Conservation (phyloP, 1,140 invertebrate genomes). For the Trichomalopsis sarcophagae region DNA sequence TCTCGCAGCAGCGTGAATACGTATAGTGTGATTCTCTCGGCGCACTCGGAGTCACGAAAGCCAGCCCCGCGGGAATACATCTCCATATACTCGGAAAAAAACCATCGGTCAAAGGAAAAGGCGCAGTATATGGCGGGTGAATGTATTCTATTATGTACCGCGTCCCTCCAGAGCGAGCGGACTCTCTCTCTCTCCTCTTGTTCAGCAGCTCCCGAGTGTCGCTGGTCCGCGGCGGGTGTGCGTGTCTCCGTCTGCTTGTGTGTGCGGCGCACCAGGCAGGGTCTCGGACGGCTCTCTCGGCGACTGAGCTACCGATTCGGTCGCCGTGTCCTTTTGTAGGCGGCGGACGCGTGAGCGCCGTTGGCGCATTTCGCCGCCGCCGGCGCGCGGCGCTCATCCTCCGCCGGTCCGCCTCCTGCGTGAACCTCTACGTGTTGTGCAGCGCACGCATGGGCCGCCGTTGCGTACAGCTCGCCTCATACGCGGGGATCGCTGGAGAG, state of each 20-base stretch:
- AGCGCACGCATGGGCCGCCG: slow-evolving; percentile 9
- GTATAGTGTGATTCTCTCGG: no score
- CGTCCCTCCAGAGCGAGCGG: background rate
- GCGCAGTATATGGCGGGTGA: background rate
- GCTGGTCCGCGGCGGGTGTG: no score
- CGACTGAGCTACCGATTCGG: slow-evolving; percentile 56
- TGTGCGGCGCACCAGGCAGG: background rate
- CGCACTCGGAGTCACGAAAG: no score
- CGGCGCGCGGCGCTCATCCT: slow-evolving; percentile 46
- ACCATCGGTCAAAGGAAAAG: background rate
- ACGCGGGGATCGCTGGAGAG: background rate
- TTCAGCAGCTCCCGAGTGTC: no score
- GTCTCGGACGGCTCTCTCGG: slow-evolving; percentile 29
- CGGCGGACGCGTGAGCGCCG: slow-evolving; percentile 50
- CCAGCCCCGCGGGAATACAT: background rate
- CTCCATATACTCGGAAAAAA: background rate
- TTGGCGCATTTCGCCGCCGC: slow-evolving; percentile 52
- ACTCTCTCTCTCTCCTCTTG: background rate
- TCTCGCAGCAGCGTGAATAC: no score
- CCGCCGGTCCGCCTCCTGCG: slow-evolving; percentile 42
- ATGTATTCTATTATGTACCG: background rate
- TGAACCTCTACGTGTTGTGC: background rate
- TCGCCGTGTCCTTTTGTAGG: slow-evolving; percentile 55
- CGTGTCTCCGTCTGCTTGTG: no score
- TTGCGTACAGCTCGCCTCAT: background rate